Base-by-base conservation (phyloP, 2,888 invertebrate genomes). In the Chironomus riparius region DNA sequence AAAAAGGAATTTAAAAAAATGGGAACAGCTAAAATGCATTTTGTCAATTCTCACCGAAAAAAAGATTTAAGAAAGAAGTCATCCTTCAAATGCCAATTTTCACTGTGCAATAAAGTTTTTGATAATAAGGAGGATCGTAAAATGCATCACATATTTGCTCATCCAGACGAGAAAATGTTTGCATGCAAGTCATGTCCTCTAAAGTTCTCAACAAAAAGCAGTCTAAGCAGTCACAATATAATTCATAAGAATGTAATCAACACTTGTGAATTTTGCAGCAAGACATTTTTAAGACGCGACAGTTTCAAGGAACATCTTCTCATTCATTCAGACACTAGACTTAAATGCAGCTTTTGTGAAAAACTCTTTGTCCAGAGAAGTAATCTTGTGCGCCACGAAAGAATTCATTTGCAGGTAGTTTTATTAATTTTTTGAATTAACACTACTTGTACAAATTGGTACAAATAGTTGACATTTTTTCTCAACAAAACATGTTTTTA, bases 341-440 rank as follows among this genome's bases (percentile, higher is more conserved):
- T 87, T 82, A 87, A 87, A 76, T 88, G 88, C 80, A 87, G 87
- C 1, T 87, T 87, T 81, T 88, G 88, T 79, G 85, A 87, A 15
- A 87, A 87, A 84, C 84, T 86, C 12, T 88, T 88, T 83, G 87
- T 87, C 48, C 88, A 88, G 79, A 85, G 87, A 65, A 87, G 87
- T 77, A 87, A 88, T 83, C 85, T 88, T 84, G 80, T 87, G 75
- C 85, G 87, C 0, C 87, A 88, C 81, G 86, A 87, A 79, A 84
- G 88, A 0, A 83, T 86, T 0, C 88, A 88, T 80, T 87, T 87
- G 0, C 87, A 87, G 78, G 87, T n/a, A n/a, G n/a, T n/a, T n/a
- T n/a, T n/a, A n/a, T n/a, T n/a, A n/a, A n/a, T n/a, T n/a, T n/a
- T n/a, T n/a, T n/a, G n/a, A n/a, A n/a, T n/a, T n/a, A n/a, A n/a